Conservation (phyloP, 2,888 invertebrate genomes). For the Lacanobia oleracea region DNA sequence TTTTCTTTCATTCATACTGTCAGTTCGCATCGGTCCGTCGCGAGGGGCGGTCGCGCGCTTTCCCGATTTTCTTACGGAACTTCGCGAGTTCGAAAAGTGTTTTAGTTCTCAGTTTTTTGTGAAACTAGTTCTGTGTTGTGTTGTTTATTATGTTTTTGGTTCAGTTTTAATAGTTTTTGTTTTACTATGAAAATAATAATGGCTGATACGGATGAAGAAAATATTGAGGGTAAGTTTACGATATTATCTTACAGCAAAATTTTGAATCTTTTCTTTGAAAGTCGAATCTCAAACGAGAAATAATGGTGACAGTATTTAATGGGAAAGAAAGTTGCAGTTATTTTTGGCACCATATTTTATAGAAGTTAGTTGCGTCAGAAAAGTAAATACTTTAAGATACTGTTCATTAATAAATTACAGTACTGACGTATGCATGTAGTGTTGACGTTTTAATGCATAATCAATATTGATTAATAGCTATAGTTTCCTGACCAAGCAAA, state of each 20-base stretch:
- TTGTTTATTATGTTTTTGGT: conserved; percentile 65
- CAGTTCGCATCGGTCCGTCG: conserved; percentile 67
- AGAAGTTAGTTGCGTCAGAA: conserved; percentile 10
- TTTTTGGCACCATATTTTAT: background rate
- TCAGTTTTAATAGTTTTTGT: conserved; percentile 66
- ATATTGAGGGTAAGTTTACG: conserved; percentile 75
- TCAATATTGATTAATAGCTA: conserved; percentile 11
- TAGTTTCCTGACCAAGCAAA: conserved; percentile 24
- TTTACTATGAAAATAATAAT: conserved; percentile 69
- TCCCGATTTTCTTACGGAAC: conserved; percentile 65
- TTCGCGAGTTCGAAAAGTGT: conserved; percentile 65
- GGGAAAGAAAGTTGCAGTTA: background rate
- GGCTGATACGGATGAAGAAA: conserved; percentile 80
- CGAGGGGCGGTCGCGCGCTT: conserved; percentile 68
- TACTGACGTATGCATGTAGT: conserved; percentile 30
- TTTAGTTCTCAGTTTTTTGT: conserved; percentile 42
- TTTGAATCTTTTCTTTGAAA: conserved; percentile 33
- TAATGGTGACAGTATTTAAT: conserved; percentile 4
- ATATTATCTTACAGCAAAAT: conserved; percentile 2
- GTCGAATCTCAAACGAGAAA: conserved; percentile 5
- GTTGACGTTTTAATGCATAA: conserved; percentile 29
- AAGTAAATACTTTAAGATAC: conserved; percentile 9
- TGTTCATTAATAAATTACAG: conserved; percentile 46
- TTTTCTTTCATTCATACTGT: conserved; percentile 63
- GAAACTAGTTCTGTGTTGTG: conserved; percentile 61